Base-by-base conservation (phyloP, 1,140 invertebrate species). In the Drosophila quadrilineata region DNA sequence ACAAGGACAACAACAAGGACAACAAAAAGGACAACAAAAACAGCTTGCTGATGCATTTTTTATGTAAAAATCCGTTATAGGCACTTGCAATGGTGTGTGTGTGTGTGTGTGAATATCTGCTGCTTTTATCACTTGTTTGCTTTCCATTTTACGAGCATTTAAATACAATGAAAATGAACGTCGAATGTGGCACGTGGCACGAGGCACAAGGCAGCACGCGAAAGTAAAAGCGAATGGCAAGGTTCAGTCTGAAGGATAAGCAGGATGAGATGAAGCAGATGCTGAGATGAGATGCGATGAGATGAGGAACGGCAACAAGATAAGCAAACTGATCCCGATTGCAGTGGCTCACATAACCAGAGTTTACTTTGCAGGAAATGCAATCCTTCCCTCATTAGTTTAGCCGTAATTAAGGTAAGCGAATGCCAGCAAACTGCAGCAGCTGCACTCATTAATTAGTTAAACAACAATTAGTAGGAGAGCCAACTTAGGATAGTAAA, bases 11-110 rank as follows among this genome's bases (percentile, higher is more conserved):
- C n/a, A n/a, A n/a, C n/a, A n/a, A n/a, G n/a, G n/a, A n/a, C n/a
- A n/a, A n/a, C n/a, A n/a, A n/a, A n/a, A n/a, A n/a, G n/a, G n/a
- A n/a, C 40, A 45, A 38, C 67, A 62, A 58, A 3, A 33, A 14
- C 33, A n/a, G 59, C 74, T 69, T n/a, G 43, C 60, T 71, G 70
- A 74, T 84, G 77, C 77, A 77, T 84, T 84, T 84, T 77, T 84
- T 66, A 84, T 84, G 79, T 71, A 49, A 28, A 56, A 68, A 48
- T n/a, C n/a, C 60, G 76, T 76, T 75, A 71, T 54, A 33, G 40
- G 28, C 54, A 59, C 54, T 67, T 10, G 9, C 36, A 17, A 29
- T 2, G 41, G 52, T 52, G 19, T 35, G 8, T 35, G 9, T 33
- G 4, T 28, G 56, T 62, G 36, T 31, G 31, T 29, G 24, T 33